A percentile compares a stretch with the other conserved stretches of the same genome.
Conservation (phyloP, 1,140 invertebrate genomes). For the Drosophila setifemur region DNA sequence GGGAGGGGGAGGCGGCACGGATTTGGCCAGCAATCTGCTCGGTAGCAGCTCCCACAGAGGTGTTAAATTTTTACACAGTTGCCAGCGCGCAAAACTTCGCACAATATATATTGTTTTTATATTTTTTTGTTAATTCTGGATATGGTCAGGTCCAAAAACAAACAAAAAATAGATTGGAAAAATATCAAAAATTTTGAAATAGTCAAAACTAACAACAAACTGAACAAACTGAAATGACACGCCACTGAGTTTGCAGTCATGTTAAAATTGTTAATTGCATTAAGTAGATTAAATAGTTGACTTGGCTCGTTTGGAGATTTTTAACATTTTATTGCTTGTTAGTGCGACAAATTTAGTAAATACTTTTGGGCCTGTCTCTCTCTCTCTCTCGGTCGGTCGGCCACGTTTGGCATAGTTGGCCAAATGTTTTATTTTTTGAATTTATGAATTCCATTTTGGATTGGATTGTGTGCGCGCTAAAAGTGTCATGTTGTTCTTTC, state of each 20-base stretch:
- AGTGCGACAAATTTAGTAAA: conserved; percentile 81
- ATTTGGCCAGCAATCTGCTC: conserved; percentile 21
- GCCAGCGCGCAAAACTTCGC: conserved; percentile 49
- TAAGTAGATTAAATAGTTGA: conserved; percentile 80
- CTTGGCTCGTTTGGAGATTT: conserved; percentile 62
- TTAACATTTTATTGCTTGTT: conserved; percentile 82
- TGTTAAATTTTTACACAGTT: conserved; percentile 56
- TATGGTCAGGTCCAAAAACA: conserved; percentile 40
- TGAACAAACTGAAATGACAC: conserved; percentile 49
- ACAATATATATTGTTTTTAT: conserved; percentile 21
- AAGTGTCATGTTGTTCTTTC: conserved; percentile 68
- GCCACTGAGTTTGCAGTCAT: conserved; percentile 70
- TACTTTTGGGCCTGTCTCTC: conserved; percentile 54
- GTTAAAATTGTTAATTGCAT: conserved; percentile 82
- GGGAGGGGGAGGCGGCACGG: neutral
- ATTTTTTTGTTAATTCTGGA: conserved; percentile 20
- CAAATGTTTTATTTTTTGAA: conserved; percentile 38
- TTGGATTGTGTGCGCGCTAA: conserved; percentile 36
- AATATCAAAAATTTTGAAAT: conserved; percentile 51
- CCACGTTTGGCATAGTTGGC: conserved; percentile 47
- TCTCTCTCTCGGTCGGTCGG: conserved; percentile 32
- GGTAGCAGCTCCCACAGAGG: conserved; percentile 31
- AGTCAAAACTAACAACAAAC: conserved; percentile 27
- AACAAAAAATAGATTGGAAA: neutral
- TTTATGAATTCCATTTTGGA: conserved; percentile 68